Conservation (phyloP, 2,797 vertebrate genomes). For the Buphagus erythrorhynchus region DNA sequence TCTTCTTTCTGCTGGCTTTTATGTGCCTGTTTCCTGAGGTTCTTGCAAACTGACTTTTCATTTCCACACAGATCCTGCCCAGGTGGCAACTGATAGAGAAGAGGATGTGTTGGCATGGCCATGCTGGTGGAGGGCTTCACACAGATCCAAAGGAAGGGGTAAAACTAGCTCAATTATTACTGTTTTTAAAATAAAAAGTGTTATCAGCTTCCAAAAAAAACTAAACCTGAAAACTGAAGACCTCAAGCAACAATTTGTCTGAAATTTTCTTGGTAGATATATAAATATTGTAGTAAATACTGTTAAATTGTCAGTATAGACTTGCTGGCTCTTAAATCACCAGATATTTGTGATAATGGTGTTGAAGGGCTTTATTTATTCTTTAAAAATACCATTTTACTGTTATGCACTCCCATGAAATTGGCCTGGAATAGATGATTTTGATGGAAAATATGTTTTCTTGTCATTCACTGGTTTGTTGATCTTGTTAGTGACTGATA, state of each 20-base stretch:
- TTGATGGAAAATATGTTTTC: neutral
- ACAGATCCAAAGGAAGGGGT: slow-evolving; percentile 96
- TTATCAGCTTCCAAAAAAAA: neutral
- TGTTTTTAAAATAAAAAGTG: neutral
- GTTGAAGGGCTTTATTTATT: neutral
- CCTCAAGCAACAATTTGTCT: neutral
- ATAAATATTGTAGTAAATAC: neutral
- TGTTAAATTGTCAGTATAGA: neutral
- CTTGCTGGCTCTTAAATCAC: neutral
- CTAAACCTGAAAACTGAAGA: neutral
- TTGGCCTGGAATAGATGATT: neutral
- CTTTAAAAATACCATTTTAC: neutral
- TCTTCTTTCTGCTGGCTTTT: neutral
- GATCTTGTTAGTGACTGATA: neutral
- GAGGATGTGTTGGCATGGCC: slow-evolving; percentile 93
- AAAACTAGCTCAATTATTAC: slow-evolving; percentile 42
- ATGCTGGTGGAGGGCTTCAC: slow-evolving; percentile 89
- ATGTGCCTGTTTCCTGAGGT: neutral
- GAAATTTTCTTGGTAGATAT: neutral
- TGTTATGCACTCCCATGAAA: neutral
- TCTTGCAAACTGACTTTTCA: neutral
- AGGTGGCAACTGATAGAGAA: slow-evolving; percentile 83
- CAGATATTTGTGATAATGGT: neutral
- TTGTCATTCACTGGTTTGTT: neutral
- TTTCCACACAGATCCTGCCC: slow-evolving; percentile 74